Evolutionary conservation across 2,797 vertebrate genomes (phyloP).

Genomic region (Sciaenops ocellatus): DNA sequence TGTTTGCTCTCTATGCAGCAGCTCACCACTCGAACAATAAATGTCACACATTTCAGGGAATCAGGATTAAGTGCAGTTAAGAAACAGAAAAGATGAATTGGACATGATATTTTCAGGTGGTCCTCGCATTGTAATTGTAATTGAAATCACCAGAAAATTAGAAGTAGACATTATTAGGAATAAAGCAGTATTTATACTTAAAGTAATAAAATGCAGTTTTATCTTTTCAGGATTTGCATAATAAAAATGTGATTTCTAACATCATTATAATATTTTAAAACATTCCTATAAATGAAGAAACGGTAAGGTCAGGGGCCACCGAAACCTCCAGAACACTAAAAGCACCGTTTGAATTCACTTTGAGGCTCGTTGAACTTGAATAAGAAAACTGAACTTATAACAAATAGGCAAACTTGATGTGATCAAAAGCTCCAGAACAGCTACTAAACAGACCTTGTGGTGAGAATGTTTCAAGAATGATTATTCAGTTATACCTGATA

Average conservation of each 20-base stretch:
- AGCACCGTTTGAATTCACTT: too few species aligned
- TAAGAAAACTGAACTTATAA: too few species aligned
- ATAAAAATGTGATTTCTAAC: background rate
- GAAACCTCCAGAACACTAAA: too few species aligned
- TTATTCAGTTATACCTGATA: too few species aligned
- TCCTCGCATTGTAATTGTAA: background rate
- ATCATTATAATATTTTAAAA: background rate
- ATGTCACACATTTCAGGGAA: background rate
- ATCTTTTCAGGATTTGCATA: too few species aligned
- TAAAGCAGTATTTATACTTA: background rate
- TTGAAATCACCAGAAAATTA: background rate
- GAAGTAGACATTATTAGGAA: too few species aligned
- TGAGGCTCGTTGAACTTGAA: too few species aligned
- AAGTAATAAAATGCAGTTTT: too few species aligned
- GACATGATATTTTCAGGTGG: background rate
- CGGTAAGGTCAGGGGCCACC: background rate
- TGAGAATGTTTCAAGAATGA: background rate
- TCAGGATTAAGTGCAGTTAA: background rate
- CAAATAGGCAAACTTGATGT: background rate
- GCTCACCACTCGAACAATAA: slow-evolving; percentile 35
- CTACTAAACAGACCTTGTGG: background rate
- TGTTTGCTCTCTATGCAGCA: slow-evolving; percentile 25
- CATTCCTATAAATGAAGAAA: background rate
- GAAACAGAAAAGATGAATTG: background rate
- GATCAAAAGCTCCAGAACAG: slow-evolving; percentile 5